Evolutionary conservation across 1,140 invertebrate species (phyloP), one percentile per base, ranked within the genome.

Genomic region (Drosophila santomea): DNA sequence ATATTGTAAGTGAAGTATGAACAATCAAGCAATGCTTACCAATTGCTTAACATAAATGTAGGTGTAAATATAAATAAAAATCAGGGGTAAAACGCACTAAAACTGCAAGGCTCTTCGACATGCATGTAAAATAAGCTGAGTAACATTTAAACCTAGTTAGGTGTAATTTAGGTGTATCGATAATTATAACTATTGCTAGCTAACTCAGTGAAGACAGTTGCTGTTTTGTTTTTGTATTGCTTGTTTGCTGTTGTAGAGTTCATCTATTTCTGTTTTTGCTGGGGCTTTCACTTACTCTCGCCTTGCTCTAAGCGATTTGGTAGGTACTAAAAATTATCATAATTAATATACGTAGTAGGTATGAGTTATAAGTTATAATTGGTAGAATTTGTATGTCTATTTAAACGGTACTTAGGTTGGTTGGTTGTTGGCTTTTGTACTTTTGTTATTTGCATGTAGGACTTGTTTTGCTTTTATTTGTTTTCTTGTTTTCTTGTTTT

Each of bases 401-500:
- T 74, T 90, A 78, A 89, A 60, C 85, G 84, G 84, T 89, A 89
- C 85, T 90, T 89, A 89, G 85, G 84, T 89, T 89, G 84, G 84
- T 89, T 89, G 85, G 84, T 89, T 89, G 84, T 89, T 89, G 84
- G 84, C 84, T 89, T 89, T 89, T 89, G 84, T 89, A 89, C 84
- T 89, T 89, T 89, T 89, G 84, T 89, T 89, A 89, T 89, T 89
- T 89, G 84, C 84, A 89, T 89, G 72, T 89, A 89, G 84, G 85
- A 89, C 85, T 89, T 89, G 73, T 80, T 89, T 84, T 74, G 48
- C 67, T 68, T 45, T 63, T 57, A 50, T 59, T 67, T 59, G 36
- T 45, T 64, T 47, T 32, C n/a, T 55, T 44, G n/a, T 38, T 45
- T 45, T 71, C 10, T 72, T 48, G n/a, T n/a, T n/a, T n/a, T 44